Conservation (phyloP, 2,888 invertebrate species). For the Eupithecia tripunctaria region DNA sequence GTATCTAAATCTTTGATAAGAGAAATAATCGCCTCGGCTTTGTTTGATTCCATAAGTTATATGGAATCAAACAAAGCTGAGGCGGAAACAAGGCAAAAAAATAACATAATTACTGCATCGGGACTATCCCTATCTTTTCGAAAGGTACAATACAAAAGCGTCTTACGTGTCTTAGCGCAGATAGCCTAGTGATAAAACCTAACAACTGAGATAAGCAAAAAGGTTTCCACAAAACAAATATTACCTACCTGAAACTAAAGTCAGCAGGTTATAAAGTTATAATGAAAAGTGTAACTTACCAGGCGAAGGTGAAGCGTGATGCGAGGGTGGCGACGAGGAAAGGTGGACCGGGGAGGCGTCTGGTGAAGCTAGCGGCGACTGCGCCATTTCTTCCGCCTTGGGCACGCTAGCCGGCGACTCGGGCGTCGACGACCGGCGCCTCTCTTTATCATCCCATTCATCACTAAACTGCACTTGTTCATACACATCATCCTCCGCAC, state of each 20-base stretch:
- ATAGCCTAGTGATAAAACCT: conserved; percentile 62
- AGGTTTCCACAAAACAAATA: conserved; percentile 46
- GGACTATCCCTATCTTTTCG: background rate
- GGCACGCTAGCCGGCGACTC: conserved; percentile 64
- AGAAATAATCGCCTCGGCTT: background rate
- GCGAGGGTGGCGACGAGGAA: conserved; percentile 62
- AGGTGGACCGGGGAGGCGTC: conserved; percentile 71
- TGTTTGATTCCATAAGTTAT: background rate
- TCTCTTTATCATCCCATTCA: conserved; percentile 71
- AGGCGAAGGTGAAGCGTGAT: conserved; percentile 67
- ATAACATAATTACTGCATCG: background rate
- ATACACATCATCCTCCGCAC: conserved; percentile 49
- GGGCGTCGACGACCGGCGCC: conserved; percentile 75
- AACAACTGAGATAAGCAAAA: conserved; percentile 61
- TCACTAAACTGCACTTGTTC: conserved; percentile 68
- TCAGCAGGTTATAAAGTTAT: background rate
- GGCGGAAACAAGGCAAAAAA: conserved; percentile 4
- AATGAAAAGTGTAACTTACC: conserved; percentile 58
- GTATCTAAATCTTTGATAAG: conserved; percentile 30
- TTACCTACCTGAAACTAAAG: conserved; percentile 23
- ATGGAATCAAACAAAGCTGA: too few relatives aligned
- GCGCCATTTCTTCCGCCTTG: conserved; percentile 59
- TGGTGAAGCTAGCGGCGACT: conserved; percentile 71
- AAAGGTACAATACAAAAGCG: conserved; percentile 23
- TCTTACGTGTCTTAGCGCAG: conserved; percentile 54